Evolutionary conservation across 1,140 invertebrate genomes (phyloP).

Genomic region (Panonychus citri): DNA sequence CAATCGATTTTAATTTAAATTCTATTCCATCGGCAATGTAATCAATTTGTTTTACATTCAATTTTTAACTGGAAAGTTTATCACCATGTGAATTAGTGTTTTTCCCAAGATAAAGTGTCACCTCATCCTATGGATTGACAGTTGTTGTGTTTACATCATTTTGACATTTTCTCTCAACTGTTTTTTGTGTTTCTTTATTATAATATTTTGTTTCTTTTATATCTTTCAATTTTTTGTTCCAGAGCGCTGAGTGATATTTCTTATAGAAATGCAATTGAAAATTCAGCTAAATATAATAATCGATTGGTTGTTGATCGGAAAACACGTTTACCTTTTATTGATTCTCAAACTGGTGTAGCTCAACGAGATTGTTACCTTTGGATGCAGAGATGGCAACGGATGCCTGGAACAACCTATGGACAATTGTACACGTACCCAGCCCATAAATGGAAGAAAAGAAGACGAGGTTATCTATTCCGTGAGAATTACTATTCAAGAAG

Average conservation of each 20-base stretch:
- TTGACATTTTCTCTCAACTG: no score
- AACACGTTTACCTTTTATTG: slow-evolving; percentile 76
- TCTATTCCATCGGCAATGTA: no score
- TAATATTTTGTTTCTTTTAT: not conserved
- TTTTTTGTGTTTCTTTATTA: no score
- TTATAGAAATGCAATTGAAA: slow-evolving; percentile 82
- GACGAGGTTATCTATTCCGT: slow-evolving; percentile 67
- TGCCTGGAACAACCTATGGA: slow-evolving; percentile 62
- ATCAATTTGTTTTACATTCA: no score
- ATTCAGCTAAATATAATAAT: slow-evolving; percentile 46
- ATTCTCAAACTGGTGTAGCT: slow-evolving; percentile 49
- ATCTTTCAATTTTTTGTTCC: not conserved
- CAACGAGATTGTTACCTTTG: slow-evolving; percentile 55
- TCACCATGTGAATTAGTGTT: no score
- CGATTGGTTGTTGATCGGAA: slow-evolving; percentile 70
- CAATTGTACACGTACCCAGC: slow-evolving; percentile 68
- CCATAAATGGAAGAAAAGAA: slow-evolving; percentile 65
- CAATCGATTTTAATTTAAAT: no score
- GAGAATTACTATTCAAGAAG: slow-evolving; percentile 23
- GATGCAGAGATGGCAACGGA: slow-evolving; percentile 58
- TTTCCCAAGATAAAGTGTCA: no score
- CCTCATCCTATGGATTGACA: no score
- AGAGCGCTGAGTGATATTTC: slow-evolving; percentile 45
- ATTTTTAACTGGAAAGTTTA: no score
- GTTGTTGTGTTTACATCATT: no score